Evolutionary conservation across 2,113 vertebrate species (phyloP), one percentile per base, ranked within the genome.

Genomic region (Siphamia tubifer): DNA sequence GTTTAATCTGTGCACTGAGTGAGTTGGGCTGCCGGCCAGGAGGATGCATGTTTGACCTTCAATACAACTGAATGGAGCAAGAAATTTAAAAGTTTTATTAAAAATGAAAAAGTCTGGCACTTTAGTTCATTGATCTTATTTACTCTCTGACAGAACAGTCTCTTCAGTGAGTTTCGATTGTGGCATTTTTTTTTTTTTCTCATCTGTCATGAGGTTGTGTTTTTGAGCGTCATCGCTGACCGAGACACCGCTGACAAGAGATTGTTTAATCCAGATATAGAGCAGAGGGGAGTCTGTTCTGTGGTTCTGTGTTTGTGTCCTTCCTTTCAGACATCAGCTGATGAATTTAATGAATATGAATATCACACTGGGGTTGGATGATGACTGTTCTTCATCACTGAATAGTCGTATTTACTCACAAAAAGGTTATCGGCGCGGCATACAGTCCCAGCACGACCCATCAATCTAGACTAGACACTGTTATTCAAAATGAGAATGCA

Each of bases 311-410:
- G 34, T 23, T 36, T 47, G 15, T 58, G 39, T 57, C 28, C 69
- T 56, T 71, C 28, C 32, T 72, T 25, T 73, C 38, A 76, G 68
- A 76, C 62, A 53, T 60, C 66, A 49, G 56, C 57, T 72, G 56
- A 75, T 67, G 63, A 58, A 43, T 58, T 16, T 34, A 55, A 45
- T 83, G 72, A 78, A 77, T 87, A 62, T 82, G 53, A 83, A 83
- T 68, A 67, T 44, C 23, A 55, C 57, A 61, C 54, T 32, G 49
- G 27, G 34, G 40, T 61, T 57, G 19, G 52, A 51, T 67, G 44
- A 51, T 19, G n/a, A 15, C 42, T 69, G 52, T 6, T 43, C 27
- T 49, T 54, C 49, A 15, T 62, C 1, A 10, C 55, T 55, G 31
- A 40, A n/a, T 49, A 55, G 72, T 77, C 72, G 52, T 25, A 39